Evolutionary conservation across 1,140 invertebrate species (phyloP).

Genomic region (Papilio dardanus): DNA sequence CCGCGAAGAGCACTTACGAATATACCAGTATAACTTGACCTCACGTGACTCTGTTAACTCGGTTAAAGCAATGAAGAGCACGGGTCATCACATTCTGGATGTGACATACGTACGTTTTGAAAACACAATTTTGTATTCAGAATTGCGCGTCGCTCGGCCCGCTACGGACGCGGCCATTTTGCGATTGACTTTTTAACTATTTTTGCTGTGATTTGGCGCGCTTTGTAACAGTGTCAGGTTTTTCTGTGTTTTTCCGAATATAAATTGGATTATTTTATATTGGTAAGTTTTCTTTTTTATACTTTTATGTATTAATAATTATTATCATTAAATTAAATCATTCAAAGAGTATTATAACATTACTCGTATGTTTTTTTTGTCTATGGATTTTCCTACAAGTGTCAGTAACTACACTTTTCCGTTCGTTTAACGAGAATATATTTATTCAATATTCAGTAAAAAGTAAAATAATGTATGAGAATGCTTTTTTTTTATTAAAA

Average conservation of each 20-base stretch:
- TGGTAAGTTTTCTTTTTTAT: neutral
- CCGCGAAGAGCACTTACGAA: slow-evolving; percentile 25
- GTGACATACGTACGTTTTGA: slow-evolving; percentile 61
- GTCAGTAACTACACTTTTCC: neutral
- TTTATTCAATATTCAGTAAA: neutral
- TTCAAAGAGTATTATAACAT: slow-evolving; percentile 8
- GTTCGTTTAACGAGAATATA: neutral
- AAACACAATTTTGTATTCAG: slow-evolving; percentile 68
- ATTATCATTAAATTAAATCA: neutral
- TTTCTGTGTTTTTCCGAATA: slow-evolving; percentile 29
- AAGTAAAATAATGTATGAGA: neutral
- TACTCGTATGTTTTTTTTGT: neutral
- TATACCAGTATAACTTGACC: slow-evolving; percentile 52
- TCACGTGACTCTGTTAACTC: slow-evolving; percentile 40
- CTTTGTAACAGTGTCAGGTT: slow-evolving; percentile 16
- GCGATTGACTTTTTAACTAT: slow-evolving; percentile 51
- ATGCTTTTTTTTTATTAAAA: no score
- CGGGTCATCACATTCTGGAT: slow-evolving; percentile 50
- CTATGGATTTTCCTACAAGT: neutral
- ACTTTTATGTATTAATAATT: neutral
- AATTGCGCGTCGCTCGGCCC: slow-evolving; percentile 54
- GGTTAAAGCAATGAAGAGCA: slow-evolving; percentile 43
- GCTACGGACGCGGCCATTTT: slow-evolving; percentile 55
- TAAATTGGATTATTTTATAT: neutral
- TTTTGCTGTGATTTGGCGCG: slow-evolving; percentile 38